Percentiles rank a stretch among this genome's conserved stretches.
These are phyloP conservation scores for Volucella inflata DNA, from an alignment of 2,888 invertebrate genomes.

Conservation along the genomic window DNA sequence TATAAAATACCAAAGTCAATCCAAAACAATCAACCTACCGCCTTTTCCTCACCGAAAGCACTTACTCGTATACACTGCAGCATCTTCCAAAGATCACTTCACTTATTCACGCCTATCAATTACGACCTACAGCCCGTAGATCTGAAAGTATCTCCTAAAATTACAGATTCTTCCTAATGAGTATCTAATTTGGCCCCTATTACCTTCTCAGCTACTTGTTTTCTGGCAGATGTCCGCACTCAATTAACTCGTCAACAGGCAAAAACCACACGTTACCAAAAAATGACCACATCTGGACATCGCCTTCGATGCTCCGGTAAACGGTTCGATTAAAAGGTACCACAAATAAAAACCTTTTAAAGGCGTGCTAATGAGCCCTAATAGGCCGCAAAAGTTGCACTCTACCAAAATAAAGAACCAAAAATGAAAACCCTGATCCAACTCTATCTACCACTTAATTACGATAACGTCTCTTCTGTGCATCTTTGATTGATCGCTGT, in stretches of 20 bases:
- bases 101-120: constrained; percentile 41
- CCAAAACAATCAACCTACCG: too few species aligned
- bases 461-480: constrained; percentile 12
- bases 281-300: background rate
- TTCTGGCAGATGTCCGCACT: constrained; percentile 67
- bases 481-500: constrained; percentile 59
- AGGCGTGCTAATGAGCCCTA: constrained; percentile 70
- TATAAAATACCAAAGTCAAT: too few species aligned
- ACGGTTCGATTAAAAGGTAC: constrained; percentile 25
- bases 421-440: constrained; percentile 11
- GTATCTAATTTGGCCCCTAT: constrained; percentile 39
- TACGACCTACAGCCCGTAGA: constrained; percentile 27
- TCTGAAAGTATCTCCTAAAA: constrained; percentile 14
- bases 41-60: too few species aligned
- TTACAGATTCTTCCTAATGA: constrained; percentile 26
- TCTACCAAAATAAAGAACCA: background rate
- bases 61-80: too few species aligned
- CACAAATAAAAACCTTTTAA: constrained; percentile 13
- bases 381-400: constrained; percentile 47
- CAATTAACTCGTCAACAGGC: constrained; percentile 37
- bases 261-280: background rate
- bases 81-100: too few species aligned
- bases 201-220: constrained; percentile 51
- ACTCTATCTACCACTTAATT: constrained; percentile 51
- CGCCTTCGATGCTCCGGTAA: constrained; percentile 18